Conservation (phyloP, 1,140 invertebrate genomes). For the Periplaneta americana region DNA sequence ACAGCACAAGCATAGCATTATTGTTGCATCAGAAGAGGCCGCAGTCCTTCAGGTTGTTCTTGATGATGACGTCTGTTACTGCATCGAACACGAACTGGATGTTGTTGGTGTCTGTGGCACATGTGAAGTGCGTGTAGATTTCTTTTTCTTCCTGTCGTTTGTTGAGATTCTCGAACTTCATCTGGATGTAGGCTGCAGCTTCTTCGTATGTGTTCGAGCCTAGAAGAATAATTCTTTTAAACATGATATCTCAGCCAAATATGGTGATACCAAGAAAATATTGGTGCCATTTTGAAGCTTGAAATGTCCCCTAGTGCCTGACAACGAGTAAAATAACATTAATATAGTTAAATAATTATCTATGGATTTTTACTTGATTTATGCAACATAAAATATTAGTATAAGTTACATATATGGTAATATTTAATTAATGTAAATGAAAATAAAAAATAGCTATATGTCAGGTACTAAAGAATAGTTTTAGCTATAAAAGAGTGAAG, state of each 20-base stretch:
- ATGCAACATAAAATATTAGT: too few relatives aligned
- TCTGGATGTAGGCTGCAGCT: constrained; percentile 80
- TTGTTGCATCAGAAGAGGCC: constrained; percentile 64
- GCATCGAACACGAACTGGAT: constrained; percentile 91
- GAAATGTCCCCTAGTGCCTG: too few relatives aligned
- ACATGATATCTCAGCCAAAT: too few relatives aligned
- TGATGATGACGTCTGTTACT: constrained; percentile 89
- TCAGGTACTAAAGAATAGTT: too few relatives aligned
- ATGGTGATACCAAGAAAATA: too few relatives aligned
- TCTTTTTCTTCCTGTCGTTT: constrained; percentile 83
- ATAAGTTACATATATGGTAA: too few relatives aligned
- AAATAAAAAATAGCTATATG: too few relatives aligned
- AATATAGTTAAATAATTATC: background rate
- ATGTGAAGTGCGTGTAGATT: constrained; percentile 89
- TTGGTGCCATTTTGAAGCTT: too few relatives aligned
- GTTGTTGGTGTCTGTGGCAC: constrained; percentile 87
- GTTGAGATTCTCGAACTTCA: constrained; percentile 85
- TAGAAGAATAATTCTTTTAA: constrained; percentile 33
- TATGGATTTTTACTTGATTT: background rate
- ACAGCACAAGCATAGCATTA: background rate
- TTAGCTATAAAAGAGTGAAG: too few relatives aligned
- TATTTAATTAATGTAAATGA: too few relatives aligned
- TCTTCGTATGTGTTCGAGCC: constrained; percentile 83
- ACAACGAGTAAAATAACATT: too few relatives aligned
- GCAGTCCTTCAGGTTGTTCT: constrained; percentile 89